Evolutionary conservation across 2,113 vertebrate genomes (phyloP), one percentile per base, ranked within the genome.

Genomic region (Istiophorus platypterus): DNA sequence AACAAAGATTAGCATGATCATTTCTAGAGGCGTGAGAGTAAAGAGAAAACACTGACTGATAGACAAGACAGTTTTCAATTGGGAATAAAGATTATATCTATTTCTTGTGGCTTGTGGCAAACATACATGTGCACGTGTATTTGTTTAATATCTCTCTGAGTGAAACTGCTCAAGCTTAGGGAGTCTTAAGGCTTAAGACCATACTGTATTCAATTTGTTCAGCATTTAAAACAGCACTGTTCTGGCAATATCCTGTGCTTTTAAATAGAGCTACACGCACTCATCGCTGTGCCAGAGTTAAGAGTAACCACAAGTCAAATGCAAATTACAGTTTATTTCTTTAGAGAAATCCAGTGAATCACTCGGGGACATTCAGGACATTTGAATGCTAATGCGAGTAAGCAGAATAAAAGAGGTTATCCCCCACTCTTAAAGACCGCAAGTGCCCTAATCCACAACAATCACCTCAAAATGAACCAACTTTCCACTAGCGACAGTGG

Each of bases 381-480:
- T 92, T 92, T 66, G 68, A 64, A 94, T 94, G 92, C 85, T 85
- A 94, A 94, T 90, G 82, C 14, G 0, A 83, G 73, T 81, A 75
- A 78, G 59, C 18, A 77, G 39, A 88, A 82, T 70, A 12, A 88
- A 90, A 89, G 77, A 86, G 84, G 84, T 62, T 66, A 69, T 76
- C 74, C 47, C 66, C 82, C 49, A 39, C 71, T 78, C 62, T 41
- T 66, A 85, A 85, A 77, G 85, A 39, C 82, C 24, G 0, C 24
- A 76, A 83, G 45, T 92, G 81, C 2, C 20, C 87, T 95, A 92
- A 89, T 92, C 90, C 84, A 82, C 84, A 88, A 92, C 92, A 90
- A 91, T 91, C 84, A 88, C 88, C 88, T 72, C 52, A 84, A 87
- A 88, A 90, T 89, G 85, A 93, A 93, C 85, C 81, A 93, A 93